Percentiles rank a stretch among this genome's conserved stretches.
These are phyloP conservation scores for Sanderia malayensis DNA, from an alignment of 30 jellyfish, hydroid and myxozoan genomes.

Conservation along the genomic window DNA sequence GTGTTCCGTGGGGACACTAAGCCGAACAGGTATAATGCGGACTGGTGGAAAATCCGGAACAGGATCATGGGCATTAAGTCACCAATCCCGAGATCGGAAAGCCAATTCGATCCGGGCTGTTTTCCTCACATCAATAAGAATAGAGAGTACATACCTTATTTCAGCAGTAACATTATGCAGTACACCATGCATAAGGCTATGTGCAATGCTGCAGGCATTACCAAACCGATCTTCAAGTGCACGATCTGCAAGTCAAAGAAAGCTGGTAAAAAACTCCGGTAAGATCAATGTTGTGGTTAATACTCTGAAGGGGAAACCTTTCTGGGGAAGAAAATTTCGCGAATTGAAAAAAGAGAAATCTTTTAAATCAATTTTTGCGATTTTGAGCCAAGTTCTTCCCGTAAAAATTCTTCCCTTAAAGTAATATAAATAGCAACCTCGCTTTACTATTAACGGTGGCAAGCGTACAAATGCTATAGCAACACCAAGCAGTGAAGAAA, in stretches of 20 bases:
- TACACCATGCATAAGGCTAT: constrained; percentile 74
- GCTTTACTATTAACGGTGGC: background rate
- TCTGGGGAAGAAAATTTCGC: no score
- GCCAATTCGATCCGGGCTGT: constrained; percentile 76
- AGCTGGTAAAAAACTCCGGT: constrained; percentile 80
- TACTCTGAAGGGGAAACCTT: background rate
- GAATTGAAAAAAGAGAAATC: background rate
- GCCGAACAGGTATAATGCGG: constrained; percentile 55
- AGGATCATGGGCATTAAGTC: constrained; percentile 61
- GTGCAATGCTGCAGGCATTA: constrained; percentile 70
- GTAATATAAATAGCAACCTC: background rate
- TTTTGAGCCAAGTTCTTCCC: background rate
- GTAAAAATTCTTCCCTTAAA: no score
- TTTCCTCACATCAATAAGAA: constrained; percentile 80
- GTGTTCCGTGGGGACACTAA: constrained; percentile 57
- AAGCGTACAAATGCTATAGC: background rate
- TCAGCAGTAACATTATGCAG: constrained; percentile 74
- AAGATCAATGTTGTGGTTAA: background rate
- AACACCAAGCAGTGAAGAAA: background rate
- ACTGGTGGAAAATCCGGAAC: constrained; percentile 75
- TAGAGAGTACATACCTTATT: constrained; percentile 73
- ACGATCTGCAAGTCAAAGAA: constrained; percentile 65
- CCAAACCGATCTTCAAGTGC: constrained; percentile 68
- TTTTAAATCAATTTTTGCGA: background rate
- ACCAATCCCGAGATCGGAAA: constrained; percentile 48